Conservation (phyloP, 2,888 invertebrate genomes). For the Torymus auratus region DNA sequence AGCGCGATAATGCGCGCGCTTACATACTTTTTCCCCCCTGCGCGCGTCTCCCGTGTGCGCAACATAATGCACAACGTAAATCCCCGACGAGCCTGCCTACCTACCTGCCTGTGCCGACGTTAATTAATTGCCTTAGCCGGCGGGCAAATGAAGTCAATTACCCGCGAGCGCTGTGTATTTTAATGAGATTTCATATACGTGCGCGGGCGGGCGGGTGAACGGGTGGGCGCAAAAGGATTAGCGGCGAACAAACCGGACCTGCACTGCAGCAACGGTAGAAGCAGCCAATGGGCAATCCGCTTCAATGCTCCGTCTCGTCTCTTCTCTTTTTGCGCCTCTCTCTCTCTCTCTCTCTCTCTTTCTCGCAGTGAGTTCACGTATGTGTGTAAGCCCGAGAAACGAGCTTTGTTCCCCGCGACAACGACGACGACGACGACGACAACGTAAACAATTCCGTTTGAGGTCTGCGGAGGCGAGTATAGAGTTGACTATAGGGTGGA, state of each 20-base stretch:
- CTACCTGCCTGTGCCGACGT: background rate
- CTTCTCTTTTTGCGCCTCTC: background rate
- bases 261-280: background rate
- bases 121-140: slow-evolving; percentile 39
- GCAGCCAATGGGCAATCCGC: background rate
- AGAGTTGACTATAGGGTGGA: background rate
- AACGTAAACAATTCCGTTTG: slow-evolving; percentile 60
- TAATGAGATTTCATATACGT: slow-evolving; percentile 43
- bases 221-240: slow-evolving; percentile 10
- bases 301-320: background rate
- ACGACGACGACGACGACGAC: slow-evolving; percentile 24
- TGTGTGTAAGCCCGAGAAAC: background rate
- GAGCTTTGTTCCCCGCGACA: slow-evolving; percentile 29
- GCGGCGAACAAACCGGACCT: background rate
- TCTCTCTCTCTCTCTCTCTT: background rate
- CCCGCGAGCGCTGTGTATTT: slow-evolving; percentile 35
- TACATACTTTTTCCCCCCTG: too few species aligned
- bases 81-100: too few species aligned
- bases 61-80: slow-evolving; percentile 1
- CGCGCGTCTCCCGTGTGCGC: background rate
- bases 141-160: slow-evolving; percentile 41
- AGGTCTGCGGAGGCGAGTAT: background rate
- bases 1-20: too few species aligned
- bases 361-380: background rate
- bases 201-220: background rate